phyloP scores from a whole-genome alignment of 2,888 invertebrate genomes.

The Nomada flava region DNA sequence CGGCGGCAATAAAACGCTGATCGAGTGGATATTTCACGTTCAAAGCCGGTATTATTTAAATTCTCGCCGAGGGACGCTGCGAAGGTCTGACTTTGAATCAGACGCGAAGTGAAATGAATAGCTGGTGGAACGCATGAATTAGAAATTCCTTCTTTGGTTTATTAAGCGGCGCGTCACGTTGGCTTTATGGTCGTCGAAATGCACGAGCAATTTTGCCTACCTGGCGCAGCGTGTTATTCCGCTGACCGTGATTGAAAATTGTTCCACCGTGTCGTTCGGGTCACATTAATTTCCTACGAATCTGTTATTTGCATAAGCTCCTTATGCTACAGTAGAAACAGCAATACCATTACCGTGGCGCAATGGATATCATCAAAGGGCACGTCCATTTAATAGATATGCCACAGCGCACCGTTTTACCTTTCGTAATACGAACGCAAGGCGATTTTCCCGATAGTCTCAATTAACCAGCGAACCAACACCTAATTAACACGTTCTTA shows the following conservation, averaged over 20 bases:
- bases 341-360: not conserved
- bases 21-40: constrained; percentile 8
- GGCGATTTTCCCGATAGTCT: too few species aligned
- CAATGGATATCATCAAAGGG: not conserved
- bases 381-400: too few species aligned
- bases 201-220: not conserved
- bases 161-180: not conserved
- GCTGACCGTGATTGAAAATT: not conserved
- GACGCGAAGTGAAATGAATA: not conserved
- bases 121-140: not conserved
- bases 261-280: too few species aligned
- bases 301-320: too few species aligned
- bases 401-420: too few species aligned
- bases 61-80: not conserved
- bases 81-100: not conserved
- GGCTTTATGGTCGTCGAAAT: not conserved
- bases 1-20: constrained; percentile 29
- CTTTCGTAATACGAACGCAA: too few species aligned
- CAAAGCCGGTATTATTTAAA: constrained; percentile 17
- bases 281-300: too few species aligned
- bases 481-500: too few species aligned
- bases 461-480: too few species aligned
- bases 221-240: not conserved
- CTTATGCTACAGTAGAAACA: not conserved
- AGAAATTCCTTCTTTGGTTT: constrained; percentile 5